Percentiles rank a stretch among this genome's conserved stretches.
phyloP scores from a whole-genome alignment of 2,888 invertebrate species.

The Eristalis pertinax region DNA sequence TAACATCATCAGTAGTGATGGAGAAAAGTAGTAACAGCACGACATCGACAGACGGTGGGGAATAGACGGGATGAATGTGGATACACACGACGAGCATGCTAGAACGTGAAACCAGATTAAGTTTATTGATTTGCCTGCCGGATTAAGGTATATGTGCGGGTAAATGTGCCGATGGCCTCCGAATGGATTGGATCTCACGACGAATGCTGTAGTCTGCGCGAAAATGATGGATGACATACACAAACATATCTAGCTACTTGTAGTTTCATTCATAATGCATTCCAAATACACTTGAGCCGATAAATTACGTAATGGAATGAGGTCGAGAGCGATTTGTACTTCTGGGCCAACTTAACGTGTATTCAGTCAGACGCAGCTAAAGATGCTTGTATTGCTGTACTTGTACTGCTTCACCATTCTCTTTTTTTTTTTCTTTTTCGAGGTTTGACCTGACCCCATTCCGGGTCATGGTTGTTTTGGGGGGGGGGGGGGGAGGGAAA shows the following conservation, averaged over 20 bases:
- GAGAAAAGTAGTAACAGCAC: not conserved
- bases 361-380: conserved; percentile 25
- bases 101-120: conserved; percentile 53
- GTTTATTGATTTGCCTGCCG: conserved; percentile 61
- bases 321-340: conserved; percentile 57
- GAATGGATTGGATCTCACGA: not conserved
- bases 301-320: conserved; percentile 62
- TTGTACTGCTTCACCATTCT: conserved; percentile 21
- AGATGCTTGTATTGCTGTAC: conserved; percentile 45
- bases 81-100: not conserved
- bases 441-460: conserved; percentile 65
- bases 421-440: conserved; percentile 22
- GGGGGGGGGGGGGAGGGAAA: no score
- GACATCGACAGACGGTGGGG: not conserved
- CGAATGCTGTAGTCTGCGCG: conserved; percentile 1
- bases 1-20: conserved; percentile 19
- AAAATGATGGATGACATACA: conserved; percentile 20
- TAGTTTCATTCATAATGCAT: conserved; percentile 48
- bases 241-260: not conserved
- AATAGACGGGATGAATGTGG: conserved; percentile 1
- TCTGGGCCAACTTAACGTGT: conserved; percentile 20
- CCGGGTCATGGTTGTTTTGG: conserved; percentile 56
- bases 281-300: conserved; percentile 54
- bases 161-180: not conserved
- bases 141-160: conserved; percentile 47